These are phyloP conservation scores for Acheta domesticus DNA, from an alignment of 2,888 invertebrate species.

Conservation along the genomic window DNA sequence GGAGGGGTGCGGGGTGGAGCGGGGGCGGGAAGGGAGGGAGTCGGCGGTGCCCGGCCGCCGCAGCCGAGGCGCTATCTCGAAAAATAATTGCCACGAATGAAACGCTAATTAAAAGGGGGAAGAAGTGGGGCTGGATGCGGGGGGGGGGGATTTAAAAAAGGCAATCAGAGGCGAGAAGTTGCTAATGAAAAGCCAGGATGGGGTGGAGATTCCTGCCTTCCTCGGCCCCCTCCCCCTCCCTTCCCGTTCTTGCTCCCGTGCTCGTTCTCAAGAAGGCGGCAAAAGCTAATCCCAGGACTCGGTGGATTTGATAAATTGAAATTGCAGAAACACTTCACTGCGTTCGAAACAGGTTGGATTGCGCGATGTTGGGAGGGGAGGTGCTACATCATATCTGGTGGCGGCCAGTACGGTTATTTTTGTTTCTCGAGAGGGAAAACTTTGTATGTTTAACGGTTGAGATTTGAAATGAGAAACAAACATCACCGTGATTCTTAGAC, in stretches of 20 bases:
- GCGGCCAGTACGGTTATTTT: too few relatives aligned
- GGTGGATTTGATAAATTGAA: slow-evolving; percentile 11
- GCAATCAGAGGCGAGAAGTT: slow-evolving; percentile 9
- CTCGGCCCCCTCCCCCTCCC: not conserved
- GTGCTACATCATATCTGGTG: too few relatives aligned
- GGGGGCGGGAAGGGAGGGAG: not conserved
- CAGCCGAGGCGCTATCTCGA: not conserved
- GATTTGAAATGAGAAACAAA: too few relatives aligned
- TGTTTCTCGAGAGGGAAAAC: too few relatives aligned
- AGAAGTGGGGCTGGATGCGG: not conserved
- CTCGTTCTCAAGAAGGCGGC: not conserved
- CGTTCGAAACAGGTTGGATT: not conserved
- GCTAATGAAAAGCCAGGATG: not conserved
- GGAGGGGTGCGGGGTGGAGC: not conserved
- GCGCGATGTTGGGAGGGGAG: too few relatives aligned
- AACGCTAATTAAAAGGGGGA: slow-evolving; percentile 9
- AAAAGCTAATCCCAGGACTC: slow-evolving; percentile 7
- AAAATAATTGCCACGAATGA: slow-evolving; percentile 18
- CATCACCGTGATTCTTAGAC: too few relatives aligned
- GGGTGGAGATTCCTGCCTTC: not conserved
- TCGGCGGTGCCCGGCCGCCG: not conserved
- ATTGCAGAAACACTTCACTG: not conserved
- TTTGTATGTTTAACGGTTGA: too few relatives aligned
- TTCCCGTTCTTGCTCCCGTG: not conserved
- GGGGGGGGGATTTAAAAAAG: not conserved